These are phyloP conservation scores for Hypotaenidia philippensis DNA, from an alignment of 2,797 vertebrate species.

Conservation along the genomic window DNA sequence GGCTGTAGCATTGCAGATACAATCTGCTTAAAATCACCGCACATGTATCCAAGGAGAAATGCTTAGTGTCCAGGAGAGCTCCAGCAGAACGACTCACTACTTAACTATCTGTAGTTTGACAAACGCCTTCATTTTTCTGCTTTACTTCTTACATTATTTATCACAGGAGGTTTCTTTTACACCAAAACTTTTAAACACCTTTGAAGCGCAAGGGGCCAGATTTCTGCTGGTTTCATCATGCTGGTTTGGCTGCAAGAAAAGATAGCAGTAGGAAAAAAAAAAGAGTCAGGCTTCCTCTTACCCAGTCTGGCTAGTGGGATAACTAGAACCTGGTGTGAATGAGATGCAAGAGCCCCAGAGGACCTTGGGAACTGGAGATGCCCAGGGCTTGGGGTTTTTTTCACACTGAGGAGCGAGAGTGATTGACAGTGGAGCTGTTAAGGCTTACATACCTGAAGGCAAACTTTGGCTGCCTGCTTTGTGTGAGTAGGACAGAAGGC, in stretches of 20 bases:
- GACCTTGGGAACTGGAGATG: neutral
- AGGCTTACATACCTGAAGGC: neutral
- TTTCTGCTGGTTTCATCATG: neutral
- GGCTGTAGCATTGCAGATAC: slow-evolving; percentile 19
- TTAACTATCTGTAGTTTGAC: neutral
- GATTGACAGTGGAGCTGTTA: neutral
- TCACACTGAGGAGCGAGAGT: neutral
- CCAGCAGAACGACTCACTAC: neutral
- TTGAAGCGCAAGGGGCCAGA: neutral
- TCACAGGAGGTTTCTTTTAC: neutral
- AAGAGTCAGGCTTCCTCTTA: neutral
- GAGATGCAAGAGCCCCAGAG: neutral
- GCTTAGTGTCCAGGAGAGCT: neutral
- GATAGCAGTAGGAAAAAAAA: neutral
- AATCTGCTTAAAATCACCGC: slow-evolving; percentile 36
- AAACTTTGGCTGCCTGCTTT: neutral
- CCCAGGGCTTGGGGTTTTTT: neutral
- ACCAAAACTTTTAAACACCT: neutral
- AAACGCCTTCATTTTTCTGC: neutral
- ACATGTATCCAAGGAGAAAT: neutral
- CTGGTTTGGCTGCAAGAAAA: neutral
- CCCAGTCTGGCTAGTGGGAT: accelerated
- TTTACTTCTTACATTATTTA: neutral
- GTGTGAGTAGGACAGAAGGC: neutral
- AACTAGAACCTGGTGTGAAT: neutral